Base-by-base conservation (phyloP, 2,113 vertebrate species). In the Cinclus cinclus region DNA sequence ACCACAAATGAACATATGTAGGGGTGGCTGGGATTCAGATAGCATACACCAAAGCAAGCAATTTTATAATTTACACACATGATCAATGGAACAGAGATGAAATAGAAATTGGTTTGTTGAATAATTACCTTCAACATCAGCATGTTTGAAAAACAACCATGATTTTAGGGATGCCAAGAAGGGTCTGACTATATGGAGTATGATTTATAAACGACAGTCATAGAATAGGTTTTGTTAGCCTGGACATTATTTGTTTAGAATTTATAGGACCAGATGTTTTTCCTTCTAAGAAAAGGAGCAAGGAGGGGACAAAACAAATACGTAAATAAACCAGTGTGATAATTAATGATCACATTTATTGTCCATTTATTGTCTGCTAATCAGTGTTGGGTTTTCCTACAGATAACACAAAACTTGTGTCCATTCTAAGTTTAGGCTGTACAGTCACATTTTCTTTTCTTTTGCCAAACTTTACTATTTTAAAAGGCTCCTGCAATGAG, bases 181-280 rank as follows among this genome's bases (percentile, higher is more conserved):
- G 20, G 11, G 65, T 37, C 20, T 49, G 70, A 44, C 20, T 41
- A 28, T 13, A 50, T 7, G 8, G 10, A 23, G 1, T 33, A 3
- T 75, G 73, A 92, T 92, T 96, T 93, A 93, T 75, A 94, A 90
- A 86, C 70, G 81, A 59, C 19, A 77, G 59, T 70, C 67, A 76
- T 3, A 75, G 63, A 92, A 84, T 75, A 97, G 83, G 70, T 86
- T 97, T 95, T 56, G 11, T 83, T 95, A 82, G 87, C 74, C 86
- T 47, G 47, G 80, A 83, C 65, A 13, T 77, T 55, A 62, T 58
- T 87, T 74, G 25, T 59, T 76, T 73, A 88, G 46, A 79, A 93
- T 69, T 83, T 65, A 89, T 10, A 56, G 28, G 39, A 52, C 7
- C 21, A 31, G 30, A 35, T 13, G 27, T 37, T 44, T 41, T 50